phyloP scores from a whole-genome alignment of 2,113 vertebrate genomes.

The Procavia capensis region DNA sequence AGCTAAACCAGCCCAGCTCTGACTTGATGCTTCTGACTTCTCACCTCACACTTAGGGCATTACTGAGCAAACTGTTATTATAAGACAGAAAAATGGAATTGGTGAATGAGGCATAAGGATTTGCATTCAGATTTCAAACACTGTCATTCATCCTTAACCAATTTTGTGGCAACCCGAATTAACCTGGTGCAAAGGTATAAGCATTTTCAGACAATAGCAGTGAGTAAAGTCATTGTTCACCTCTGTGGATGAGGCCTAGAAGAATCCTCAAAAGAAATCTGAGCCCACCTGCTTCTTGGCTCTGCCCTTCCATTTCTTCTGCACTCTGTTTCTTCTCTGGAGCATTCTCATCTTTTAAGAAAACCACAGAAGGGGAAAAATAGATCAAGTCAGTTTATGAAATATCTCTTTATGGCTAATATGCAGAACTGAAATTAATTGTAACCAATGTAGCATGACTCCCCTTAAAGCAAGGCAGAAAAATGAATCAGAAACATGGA shows the following conservation, averaged over 20 bases:
- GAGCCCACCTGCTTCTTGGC: slow-evolving; percentile 85
- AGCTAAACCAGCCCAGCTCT: background rate
- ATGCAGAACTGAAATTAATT: slow-evolving; percentile 77
- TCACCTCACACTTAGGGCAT: background rate
- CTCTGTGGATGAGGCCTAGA: slow-evolving; percentile 70
- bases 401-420: slow-evolving; percentile 71
- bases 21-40: background rate
- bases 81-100: background rate
- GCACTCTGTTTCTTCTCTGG: slow-evolving; percentile 73
- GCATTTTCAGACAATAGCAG: slow-evolving; percentile 66
- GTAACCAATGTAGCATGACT: slow-evolving; percentile 72
- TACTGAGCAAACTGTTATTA: slow-evolving; percentile 5
- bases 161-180: background rate
- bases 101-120: slow-evolving; percentile 4
- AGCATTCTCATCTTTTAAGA: slow-evolving; percentile 78
- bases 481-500: slow-evolving; percentile 65
- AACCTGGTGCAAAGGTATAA: slow-evolving; percentile 72
- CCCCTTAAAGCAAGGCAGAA: slow-evolving; percentile 66
- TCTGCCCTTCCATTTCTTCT: slow-evolving; percentile 73
- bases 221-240: slow-evolving; percentile 74
- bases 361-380: slow-evolving; percentile 73
- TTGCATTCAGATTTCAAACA: slow-evolving; percentile 42
- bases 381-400: slow-evolving; percentile 76
- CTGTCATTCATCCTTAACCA: slow-evolving; percentile 55
- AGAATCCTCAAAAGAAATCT: slow-evolving; percentile 71